Conservation (phyloP, 2,888 invertebrate species). For the Platycnemis pennipes region DNA sequence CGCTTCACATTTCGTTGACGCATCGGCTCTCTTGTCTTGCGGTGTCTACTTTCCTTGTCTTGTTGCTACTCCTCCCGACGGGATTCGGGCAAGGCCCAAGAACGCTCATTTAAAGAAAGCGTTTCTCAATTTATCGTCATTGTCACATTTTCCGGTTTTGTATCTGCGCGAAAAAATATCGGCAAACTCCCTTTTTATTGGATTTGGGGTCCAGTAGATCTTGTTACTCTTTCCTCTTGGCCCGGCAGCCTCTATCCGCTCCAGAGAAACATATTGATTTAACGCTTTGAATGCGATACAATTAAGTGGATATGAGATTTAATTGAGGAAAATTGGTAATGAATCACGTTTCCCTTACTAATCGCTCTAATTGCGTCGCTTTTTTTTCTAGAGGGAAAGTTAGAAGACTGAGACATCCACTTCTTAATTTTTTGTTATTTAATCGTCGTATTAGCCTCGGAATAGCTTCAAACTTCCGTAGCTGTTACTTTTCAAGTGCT, state of each 20-base stretch:
- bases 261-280: not conserved
- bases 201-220: not conserved
- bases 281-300: not conserved
- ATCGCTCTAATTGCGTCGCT: not conserved
- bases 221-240: not conserved
- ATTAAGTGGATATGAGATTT: not conserved
- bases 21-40: not conserved
- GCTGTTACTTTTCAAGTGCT: no score
- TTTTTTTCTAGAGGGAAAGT: not conserved
- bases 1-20: constrained; percentile 35
- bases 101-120: constrained; percentile 10
- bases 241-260: not conserved
- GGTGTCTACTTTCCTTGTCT: not conserved
- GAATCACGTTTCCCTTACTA: not conserved
- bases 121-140: constrained; percentile 20
- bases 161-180: not conserved
- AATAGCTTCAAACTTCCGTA: no score
- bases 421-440: no score
- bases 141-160: not conserved
- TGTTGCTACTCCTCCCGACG: not conserved
- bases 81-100: not conserved
- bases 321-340: not conserved
- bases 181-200: not conserved
- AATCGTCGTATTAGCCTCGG: no score
- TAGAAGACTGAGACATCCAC: not conserved